Evolutionary conservation across 2,113 vertebrate species (phyloP), one percentile per base, ranked within the genome.

Genomic region (Trachemys scripta): DNA sequence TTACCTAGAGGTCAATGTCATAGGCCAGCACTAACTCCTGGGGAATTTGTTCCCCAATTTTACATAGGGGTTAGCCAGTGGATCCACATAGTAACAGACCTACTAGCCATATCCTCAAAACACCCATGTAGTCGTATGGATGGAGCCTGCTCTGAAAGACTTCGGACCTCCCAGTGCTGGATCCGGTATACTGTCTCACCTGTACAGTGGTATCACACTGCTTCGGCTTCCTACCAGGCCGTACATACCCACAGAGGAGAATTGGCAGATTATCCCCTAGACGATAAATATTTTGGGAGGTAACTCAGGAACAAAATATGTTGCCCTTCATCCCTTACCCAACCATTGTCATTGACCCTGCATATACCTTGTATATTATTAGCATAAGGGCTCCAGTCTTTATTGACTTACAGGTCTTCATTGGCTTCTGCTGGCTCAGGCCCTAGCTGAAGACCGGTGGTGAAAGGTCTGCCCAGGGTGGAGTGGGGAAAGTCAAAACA

Each of bases 141-240:
- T 85, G 82, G 25, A 35, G 4, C 24, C 84, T 42, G 54, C 50
- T 42, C 35, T 49, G 29, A 49, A 76, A 13, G 59, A 25, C 4
- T 2, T 10, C 4, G 12, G 2, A 5, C 11, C 45, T 47, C 3
- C 1, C 38, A 35, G 35, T 42, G 27, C 7, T 47, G 20, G 27
- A 49, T 29, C 45, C 13, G 1, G 27, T 27, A 27, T 5, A 8
- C 10, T 1, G 0, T 80, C 45, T 59, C 4, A 27, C 83, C 47
- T 7, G 2, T 1, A 22, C n/a, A 72, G n/a, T 72, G 1, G 13
- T 13, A 19, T 16, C 14, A 2, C 10, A 22, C 19, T 82, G 83
- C 65, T 80, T 54, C 47, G 38, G 53, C 3, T 38, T n/a, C 69
- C 35, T 24, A 42, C 20, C 10, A 38, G 69, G 19, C 59, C 4